Percentiles rank a stretch among this genome's conserved stretches.
Evolutionary conservation across 2,797 vertebrate genomes (phyloP).

Genomic region (Rhinatrema bivittatum): DNA sequence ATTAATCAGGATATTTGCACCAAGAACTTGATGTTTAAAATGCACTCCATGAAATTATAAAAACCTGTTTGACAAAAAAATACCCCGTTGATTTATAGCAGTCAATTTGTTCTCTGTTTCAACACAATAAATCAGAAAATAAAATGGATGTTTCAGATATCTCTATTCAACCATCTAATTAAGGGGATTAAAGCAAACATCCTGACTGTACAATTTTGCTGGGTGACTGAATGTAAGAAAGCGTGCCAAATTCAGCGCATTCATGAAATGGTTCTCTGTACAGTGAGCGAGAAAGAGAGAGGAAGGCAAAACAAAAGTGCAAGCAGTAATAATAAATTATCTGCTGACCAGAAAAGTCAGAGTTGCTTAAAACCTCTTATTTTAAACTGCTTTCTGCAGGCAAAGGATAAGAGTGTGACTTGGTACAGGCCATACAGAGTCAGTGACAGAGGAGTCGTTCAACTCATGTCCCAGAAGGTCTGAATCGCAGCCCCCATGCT

Average conservation of each 20-base stretch:
- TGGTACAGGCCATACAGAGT: too few species aligned
- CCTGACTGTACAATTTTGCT: neutral
- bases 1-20: conserved; percentile 2
- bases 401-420: too few species aligned
- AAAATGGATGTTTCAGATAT: neutral
- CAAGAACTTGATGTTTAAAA: neutral
- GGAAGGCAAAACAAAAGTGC: neutral
- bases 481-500: too few species aligned
- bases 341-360: conserved; percentile 1
- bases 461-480: too few species aligned
- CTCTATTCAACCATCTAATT: conserved; percentile 1
- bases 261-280: too few species aligned
- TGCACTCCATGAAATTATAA: neutral
- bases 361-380: too few species aligned
- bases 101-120: neutral
- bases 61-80: neutral
- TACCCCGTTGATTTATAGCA: neutral
- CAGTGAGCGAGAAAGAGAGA: conserved; percentile 1
- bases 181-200: neutral
- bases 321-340: neutral
- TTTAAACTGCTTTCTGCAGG: too few species aligned
- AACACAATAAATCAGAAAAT: neutral
- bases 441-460: too few species aligned
- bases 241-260: conserved; percentile 6
- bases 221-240: neutral